Evolutionary conservation across 2,113 vertebrate species (phyloP).

Genomic region (Pseudorasbora parva): DNA sequence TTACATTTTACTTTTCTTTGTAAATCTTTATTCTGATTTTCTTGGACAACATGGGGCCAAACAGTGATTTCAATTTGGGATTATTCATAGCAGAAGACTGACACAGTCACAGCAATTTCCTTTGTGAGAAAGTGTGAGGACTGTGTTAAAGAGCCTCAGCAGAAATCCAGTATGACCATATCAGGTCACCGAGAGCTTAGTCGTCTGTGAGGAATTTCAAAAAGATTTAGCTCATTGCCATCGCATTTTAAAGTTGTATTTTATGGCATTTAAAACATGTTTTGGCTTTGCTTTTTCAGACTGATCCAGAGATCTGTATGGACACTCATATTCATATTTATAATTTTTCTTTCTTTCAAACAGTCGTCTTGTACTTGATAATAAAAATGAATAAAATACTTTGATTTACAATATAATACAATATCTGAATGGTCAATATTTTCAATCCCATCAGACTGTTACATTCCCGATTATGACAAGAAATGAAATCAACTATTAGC

Average conservation of each 20-base stretch:
- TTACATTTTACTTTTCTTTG: background rate
- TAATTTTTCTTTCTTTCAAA: background rate
- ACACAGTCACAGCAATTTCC: background rate
- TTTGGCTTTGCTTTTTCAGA: background rate
- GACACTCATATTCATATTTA: background rate
- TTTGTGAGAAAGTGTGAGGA: background rate
- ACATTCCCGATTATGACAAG: background rate
- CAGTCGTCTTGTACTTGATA: background rate
- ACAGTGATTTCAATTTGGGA: background rate
- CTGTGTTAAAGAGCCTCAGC: background rate
- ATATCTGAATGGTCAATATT: background rate
- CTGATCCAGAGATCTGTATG: background rate
- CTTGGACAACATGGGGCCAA: background rate
- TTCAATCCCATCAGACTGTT: background rate
- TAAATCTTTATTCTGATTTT: background rate
- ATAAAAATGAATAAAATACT: background rate
- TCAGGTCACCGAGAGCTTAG: constrained; percentile 11
- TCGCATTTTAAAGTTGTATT: background rate
- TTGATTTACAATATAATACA: background rate
- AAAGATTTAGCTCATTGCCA: background rate
- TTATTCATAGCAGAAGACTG: background rate
- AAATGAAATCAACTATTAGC: background rate
- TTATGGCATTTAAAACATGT: background rate
- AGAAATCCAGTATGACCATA: constrained; percentile 38
- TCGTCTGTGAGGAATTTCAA: constrained; percentile 23